phyloP scores from a whole-genome alignment of 1,140 invertebrate genomes.

The Sitodiplosis mosellana region DNA sequence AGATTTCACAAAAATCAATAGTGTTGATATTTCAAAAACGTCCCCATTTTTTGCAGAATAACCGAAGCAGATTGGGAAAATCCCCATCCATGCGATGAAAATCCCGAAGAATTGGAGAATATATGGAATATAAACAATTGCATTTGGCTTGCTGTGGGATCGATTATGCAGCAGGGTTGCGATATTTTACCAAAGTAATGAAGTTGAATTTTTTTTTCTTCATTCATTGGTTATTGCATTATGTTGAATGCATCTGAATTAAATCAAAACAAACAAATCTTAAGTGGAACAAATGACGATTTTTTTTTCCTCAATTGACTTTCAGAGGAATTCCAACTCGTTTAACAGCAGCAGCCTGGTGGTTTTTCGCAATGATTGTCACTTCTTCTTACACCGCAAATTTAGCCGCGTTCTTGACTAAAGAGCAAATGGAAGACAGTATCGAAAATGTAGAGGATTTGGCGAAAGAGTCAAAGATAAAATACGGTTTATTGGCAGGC shows the following conservation, averaged over 20 bases:
- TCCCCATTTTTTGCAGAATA: slow-evolving; percentile 32
- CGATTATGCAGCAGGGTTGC: slow-evolving; percentile 63
- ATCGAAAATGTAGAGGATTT: slow-evolving; percentile 83
- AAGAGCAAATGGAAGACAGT: slow-evolving; percentile 61
- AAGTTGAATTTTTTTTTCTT: no score
- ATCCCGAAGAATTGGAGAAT: slow-evolving; percentile 57
- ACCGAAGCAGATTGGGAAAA: slow-evolving; percentile 75
- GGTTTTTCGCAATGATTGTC: slow-evolving; percentile 94
- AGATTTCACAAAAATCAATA: not conserved
- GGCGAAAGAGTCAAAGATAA: slow-evolving; percentile 70
- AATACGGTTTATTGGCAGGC: slow-evolving; percentile 59
- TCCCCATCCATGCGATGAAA: slow-evolving; percentile 50
- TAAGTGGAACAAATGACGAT: no score
- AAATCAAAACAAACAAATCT: slow-evolving; percentile 21
- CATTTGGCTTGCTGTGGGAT: slow-evolving; percentile 63
- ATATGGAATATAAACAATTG: slow-evolving; percentile 57
- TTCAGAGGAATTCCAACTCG: slow-evolving; percentile 60
- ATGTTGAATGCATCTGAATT: slow-evolving; percentile 13
- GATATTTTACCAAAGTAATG: slow-evolving; percentile 66
- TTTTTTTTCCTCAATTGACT: no score
- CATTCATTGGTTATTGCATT: no score
- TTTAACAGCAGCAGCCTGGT: slow-evolving; percentile 76
- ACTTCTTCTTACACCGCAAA: slow-evolving; percentile 93
- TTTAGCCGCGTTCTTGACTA: slow-evolving; percentile 83
- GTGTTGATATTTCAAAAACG: no score